Evolutionary conservation across 1,140 invertebrate species (phyloP), one percentile per base, ranked within the genome.

Genomic region (Zaprionus ghesquierei): DNA sequence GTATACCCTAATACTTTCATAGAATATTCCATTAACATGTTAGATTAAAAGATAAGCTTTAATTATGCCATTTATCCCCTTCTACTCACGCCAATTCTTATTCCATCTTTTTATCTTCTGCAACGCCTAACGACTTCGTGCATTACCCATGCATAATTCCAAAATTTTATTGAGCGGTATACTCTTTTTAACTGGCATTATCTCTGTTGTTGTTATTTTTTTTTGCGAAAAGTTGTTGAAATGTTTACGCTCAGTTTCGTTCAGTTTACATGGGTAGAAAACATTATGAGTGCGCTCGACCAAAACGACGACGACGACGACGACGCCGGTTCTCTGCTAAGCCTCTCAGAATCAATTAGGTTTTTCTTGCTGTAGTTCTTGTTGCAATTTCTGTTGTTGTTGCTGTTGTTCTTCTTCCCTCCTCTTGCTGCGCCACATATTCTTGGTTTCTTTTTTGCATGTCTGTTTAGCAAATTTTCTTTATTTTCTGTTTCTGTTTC

Each of bases 221-320:
- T 41, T 46, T 41, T 46, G 38, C 27, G 23, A 69, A 79, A 73
- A 68, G 64, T 69, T 80, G 84, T 72, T 89, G 84, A 84, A 87
- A 89, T 89, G 64, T 87, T 87, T 80, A 89, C 84, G 84, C 79
- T 87, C 66, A 89, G 84, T 71, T 89, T 84, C 69, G 79, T 80
- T 50, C 79, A 82, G 66, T 84, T 77, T 79, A 89, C 73, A 77
- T 77, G 69, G 62, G 5, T 71, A 69, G 71, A 82, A 75, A 87
- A 75, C 68, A 74, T 73, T 65, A 61, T 12, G 49, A 44, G 49
- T 41, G 66, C 77, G 69, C 84, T 89, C 63, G 53, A 69, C 69
- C 79, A 74, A 35, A 70, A 68, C 84, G 72, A 75, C 62, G 84
- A 65, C 84, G 60, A n/a, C n/a, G n/a, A n/a, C n/a, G n/a, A n/a